Evolutionary conservation across 2,888 invertebrate genomes (phyloP).

Genomic region (Muscina levida): DNA sequence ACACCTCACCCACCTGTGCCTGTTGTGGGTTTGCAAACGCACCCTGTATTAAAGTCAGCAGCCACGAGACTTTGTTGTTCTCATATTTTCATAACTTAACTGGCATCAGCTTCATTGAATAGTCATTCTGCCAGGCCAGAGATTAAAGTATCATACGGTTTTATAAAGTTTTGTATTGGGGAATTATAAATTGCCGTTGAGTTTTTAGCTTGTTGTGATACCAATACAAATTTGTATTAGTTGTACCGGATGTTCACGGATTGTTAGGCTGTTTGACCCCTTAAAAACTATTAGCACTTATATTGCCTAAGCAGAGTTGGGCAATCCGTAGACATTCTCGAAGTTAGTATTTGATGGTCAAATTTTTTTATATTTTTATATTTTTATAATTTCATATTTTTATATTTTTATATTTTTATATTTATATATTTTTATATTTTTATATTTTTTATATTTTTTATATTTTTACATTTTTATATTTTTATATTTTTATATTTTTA

Average conservation of each 20-base stretch:
- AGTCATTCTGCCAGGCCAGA: background rate
- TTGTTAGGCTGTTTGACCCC: background rate
- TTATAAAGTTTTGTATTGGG: conserved; percentile 6
- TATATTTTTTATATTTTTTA: no score
- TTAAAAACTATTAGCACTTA: background rate
- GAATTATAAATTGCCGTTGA: background rate
- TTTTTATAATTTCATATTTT: no score
- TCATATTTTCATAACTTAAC: background rate
- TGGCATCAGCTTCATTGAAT: conserved; percentile 19
- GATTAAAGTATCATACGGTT: conserved; percentile 11
- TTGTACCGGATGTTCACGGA: conserved; percentile 60
- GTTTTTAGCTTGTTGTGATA: background rate
- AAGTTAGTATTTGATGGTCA: no score
- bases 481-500: no score
- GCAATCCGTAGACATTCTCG: background rate
- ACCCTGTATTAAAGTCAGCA: no score
- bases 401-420: no score
- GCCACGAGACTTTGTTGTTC: background rate
- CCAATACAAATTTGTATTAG: conserved; percentile 70
- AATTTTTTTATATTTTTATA: no score
- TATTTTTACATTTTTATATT: no score
- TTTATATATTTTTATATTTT: no score
- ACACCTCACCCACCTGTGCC: no score
- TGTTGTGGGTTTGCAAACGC: no score
- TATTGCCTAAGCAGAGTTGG: conserved; percentile 9